Evolutionary conservation across 2,113 vertebrate species (phyloP).

Genomic region (Anoura caudifer): DNA sequence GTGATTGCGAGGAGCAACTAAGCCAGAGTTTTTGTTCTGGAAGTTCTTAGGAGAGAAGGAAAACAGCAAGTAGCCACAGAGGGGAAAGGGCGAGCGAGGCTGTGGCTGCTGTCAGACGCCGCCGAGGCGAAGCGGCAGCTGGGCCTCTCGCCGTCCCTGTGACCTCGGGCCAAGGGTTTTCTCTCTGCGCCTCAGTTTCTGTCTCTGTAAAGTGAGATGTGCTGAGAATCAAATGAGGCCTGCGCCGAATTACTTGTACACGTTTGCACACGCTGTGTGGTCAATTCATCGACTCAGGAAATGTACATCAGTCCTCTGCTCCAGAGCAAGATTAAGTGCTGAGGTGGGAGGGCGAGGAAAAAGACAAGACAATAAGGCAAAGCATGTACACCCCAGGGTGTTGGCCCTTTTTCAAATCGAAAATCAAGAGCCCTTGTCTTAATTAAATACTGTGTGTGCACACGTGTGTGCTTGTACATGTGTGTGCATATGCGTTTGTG

Average conservation of each 20-base stretch:
- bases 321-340: background rate
- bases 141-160: background rate
- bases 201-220: background rate
- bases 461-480: background rate
- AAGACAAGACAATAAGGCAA: background rate
- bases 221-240: background rate
- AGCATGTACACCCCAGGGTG: background rate
- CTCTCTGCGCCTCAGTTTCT: background rate
- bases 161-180: background rate
- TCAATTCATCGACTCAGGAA: background rate
- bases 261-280: rapidly evolving
- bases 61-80: rapidly evolving
- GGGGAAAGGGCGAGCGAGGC: rapidly evolving
- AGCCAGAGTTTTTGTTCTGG: background rate
- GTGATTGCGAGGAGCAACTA: background rate
- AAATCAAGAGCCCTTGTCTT: background rate
- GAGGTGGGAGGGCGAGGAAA: background rate
- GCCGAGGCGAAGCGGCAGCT: background rate
- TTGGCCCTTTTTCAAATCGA: background rate
- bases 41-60: background rate
- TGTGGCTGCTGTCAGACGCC: rapidly evolving
- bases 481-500: no score
- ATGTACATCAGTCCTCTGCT: background rate
- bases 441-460: background rate
- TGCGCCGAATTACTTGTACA: background rate